Evolutionary conservation across 2,113 vertebrate species (phyloP).

Genomic region (Archocentrus centrarchus): DNA sequence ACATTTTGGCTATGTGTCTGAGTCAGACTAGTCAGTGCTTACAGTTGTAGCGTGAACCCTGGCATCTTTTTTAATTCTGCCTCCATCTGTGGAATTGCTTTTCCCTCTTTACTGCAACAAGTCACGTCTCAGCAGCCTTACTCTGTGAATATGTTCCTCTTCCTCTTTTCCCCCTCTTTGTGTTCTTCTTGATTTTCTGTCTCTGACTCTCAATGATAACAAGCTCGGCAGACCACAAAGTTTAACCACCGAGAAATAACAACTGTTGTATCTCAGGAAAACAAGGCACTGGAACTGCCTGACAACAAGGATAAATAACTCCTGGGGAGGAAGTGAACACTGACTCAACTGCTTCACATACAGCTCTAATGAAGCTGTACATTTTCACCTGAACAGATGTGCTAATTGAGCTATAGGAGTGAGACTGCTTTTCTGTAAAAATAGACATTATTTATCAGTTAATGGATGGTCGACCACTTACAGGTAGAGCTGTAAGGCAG

Average conservation of each 20-base stretch:
- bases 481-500: background rate
- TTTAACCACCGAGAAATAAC: constrained; percentile 45
- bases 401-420: constrained; percentile 29
- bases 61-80: constrained; percentile 10
- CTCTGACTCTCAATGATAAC: constrained; percentile 56
- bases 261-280: constrained; percentile 25
- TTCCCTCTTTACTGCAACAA: constrained; percentile 20
- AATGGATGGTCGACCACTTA: background rate
- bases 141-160: constrained; percentile 19
- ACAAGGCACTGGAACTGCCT: constrained; percentile 40
- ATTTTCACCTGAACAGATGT: constrained; percentile 26
- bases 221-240: constrained; percentile 57
- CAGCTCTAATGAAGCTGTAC: constrained; percentile 38
- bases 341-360: constrained; percentile 30
- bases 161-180: constrained; percentile 22
- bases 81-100: background rate
- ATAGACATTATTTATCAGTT: constrained; percentile 4
- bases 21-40: constrained; percentile 17
- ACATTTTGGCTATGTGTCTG: constrained; percentile 17
- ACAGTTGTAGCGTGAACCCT: constrained; percentile 27
- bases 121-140: constrained; percentile 18
- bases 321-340: constrained; percentile 36
- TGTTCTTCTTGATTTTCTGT: constrained; percentile 55
- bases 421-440: background rate
- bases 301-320: constrained; percentile 52